A percentile compares a stretch with the other conserved stretches of the same genome.
These are phyloP conservation scores for Leptosomus discolor DNA, from an alignment of 2,113 vertebrate genomes.

Conservation along the genomic window DNA sequence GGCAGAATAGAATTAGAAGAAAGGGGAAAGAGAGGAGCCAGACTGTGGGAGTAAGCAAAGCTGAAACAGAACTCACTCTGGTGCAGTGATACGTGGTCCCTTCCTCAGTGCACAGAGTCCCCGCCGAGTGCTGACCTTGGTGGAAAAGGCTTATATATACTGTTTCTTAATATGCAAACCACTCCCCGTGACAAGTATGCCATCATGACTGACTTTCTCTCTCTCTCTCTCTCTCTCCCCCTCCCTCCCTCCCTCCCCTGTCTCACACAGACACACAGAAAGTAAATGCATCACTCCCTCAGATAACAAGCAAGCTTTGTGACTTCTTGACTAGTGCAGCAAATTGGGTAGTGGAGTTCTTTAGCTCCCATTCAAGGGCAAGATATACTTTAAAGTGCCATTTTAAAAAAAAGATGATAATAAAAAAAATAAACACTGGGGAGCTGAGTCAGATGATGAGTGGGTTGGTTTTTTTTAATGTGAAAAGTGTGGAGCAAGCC, in stretches of 20 bases:
- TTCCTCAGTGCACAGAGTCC: neutral
- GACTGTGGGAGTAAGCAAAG: neutral
- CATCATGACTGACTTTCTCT: neutral
- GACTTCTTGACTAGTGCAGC: neutral
- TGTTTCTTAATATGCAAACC: neutral
- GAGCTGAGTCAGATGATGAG: neutral
- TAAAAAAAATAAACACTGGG: neutral
- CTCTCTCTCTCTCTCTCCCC: too few species aligned
- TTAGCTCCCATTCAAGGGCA: neutral
- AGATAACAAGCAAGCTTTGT: neutral
- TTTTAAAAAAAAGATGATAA: neutral
- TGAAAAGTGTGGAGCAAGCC: neutral
- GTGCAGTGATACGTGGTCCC: neutral
- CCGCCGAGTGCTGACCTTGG: neutral
- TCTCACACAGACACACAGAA: neutral
- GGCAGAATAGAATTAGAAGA: neutral
- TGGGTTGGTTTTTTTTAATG: neutral
- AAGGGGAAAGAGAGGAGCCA: neutral
- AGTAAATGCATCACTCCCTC: neutral
- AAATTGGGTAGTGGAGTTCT: neutral
- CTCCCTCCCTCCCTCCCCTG: neutral
- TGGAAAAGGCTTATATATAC: neutral
- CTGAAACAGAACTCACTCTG: slow-evolving; percentile 1
- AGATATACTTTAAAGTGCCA: neutral
- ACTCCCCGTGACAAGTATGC: neutral